Conservation (phyloP, 2,797 vertebrate genomes). For the Lepilemur septentrionalis region DNA sequence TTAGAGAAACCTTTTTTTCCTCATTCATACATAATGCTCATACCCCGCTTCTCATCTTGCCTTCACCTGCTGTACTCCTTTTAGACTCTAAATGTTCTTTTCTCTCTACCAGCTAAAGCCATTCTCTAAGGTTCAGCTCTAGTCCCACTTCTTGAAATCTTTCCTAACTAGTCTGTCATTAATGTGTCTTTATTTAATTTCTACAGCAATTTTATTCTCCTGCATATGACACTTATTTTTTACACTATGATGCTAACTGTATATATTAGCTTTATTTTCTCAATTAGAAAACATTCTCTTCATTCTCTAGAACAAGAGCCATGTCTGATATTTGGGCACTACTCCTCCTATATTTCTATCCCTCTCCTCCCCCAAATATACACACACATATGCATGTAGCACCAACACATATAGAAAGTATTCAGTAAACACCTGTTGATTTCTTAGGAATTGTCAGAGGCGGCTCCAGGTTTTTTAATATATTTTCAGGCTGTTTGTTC, state of each 20-base stretch:
- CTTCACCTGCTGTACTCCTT: not conserved
- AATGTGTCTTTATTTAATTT: constrained; percentile 40
- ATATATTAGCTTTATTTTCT: constrained; percentile 58
- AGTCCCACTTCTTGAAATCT: constrained; percentile 36
- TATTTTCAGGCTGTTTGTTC: constrained; percentile 37
- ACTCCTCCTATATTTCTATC: not conserved
- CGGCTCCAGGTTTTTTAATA: not conserved
- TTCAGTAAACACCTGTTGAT: constrained; percentile 45
- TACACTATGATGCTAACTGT: not conserved
- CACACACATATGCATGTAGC: not conserved
- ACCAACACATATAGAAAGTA: constrained; percentile 15
- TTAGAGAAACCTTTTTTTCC: not conserved
- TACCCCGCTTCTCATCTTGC: not conserved
- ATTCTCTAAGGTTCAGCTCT: constrained; percentile 21
- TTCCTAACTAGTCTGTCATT: constrained; percentile 16
- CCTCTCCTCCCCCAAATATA: not conserved
- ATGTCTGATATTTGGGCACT: not conserved
- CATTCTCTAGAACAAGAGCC: constrained; percentile 16
- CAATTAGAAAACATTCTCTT: constrained; percentile 45
- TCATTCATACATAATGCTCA: not conserved
- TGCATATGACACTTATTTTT: constrained; percentile 39
- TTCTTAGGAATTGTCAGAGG: constrained; percentile 7
- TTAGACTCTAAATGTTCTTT: not conserved
- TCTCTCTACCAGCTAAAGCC: not conserved
- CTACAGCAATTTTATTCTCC: constrained; percentile 28